A percentile compares a stretch with the other conserved stretches of the same genome.
Evolutionary conservation across 1,140 invertebrate genomes (phyloP).

Genomic region (Sogatella furcifera): DNA sequence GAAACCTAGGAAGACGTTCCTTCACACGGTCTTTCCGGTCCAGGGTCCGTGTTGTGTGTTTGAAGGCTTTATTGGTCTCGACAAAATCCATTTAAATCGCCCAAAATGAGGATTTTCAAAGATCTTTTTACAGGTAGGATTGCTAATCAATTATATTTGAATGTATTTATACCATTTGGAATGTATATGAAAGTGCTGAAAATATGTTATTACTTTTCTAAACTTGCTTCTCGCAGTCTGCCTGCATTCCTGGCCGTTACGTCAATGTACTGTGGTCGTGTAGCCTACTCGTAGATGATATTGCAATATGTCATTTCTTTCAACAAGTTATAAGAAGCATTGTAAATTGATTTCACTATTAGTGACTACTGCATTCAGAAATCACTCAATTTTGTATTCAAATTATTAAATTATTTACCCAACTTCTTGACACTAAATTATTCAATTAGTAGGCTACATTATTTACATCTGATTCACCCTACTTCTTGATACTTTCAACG

Average conservation of each 20-base stretch:
- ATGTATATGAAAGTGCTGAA: too few relatives aligned
- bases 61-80: background rate
- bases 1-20: background rate
- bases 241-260: background rate
- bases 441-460: too few relatives aligned
- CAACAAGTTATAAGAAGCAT: background rate
- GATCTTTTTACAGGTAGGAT: constrained; percentile 82
- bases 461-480: too few relatives aligned
- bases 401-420: too few relatives aligned
- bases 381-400: too few relatives aligned
- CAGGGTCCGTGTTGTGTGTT: background rate
- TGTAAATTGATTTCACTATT: too few relatives aligned
- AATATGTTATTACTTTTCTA: background rate
- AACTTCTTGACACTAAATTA: too few relatives aligned
- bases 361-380: too few relatives aligned
- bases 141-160: background rate
- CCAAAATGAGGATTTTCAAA: constrained; percentile 90
- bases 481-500: too few relatives aligned
- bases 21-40: background rate
- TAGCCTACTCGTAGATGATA: background rate
- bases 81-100: constrained; percentile 37
- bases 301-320: background rate
- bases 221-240: background rate
- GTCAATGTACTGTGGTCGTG: background rate
- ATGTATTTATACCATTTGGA: too few relatives aligned